These are phyloP conservation scores for Amniataba percoides DNA, from an alignment of 2,797 vertebrate species.

Conservation along the genomic window DNA sequence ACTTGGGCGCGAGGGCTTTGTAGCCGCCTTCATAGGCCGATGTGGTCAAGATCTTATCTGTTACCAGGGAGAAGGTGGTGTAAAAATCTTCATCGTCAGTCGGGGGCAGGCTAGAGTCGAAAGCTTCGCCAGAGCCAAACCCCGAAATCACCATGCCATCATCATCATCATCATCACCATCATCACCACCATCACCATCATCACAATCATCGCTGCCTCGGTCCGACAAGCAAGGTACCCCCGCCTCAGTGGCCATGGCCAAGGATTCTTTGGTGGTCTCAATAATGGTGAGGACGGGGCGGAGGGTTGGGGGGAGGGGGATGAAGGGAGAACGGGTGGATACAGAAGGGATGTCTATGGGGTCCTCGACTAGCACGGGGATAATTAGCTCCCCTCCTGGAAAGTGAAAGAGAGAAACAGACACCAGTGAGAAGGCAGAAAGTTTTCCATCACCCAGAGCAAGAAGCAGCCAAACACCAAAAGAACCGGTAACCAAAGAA, in stretches of 20 bases:
- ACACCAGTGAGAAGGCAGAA: constrained; percentile 60
- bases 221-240: constrained; percentile 99
- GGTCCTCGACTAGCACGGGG: constrained; percentile 98
- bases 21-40: constrained; percentile 99
- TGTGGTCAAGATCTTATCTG: constrained; percentile 99
- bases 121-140: constrained; percentile 99
- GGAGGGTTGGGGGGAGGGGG: constrained; percentile 96
- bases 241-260: constrained; percentile 99
- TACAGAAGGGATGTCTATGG: constrained; percentile 97
- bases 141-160: constrained; percentile 99
- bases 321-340: constrained; percentile 98
- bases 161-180: constrained; percentile 92
- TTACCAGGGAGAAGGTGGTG: constrained; percentile 99
- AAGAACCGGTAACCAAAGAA: constrained; percentile 65
- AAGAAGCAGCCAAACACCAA: constrained; percentile 73
- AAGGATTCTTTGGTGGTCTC: constrained; percentile 99
- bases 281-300: constrained; percentile 99
- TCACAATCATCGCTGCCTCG: constrained; percentile 99
- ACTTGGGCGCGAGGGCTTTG: constrained; percentile 99
- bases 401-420: constrained; percentile 82
- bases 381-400: constrained; percentile 99
- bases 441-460: constrained; percentile 20
- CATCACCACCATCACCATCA: constrained; percentile 99
- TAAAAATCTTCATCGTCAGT: constrained; percentile 99
- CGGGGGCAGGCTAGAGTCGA: constrained; percentile 99